Evolutionary conservation across 2,888 invertebrate genomes (phyloP).

Genomic region (Dysmachus trigonus): DNA sequence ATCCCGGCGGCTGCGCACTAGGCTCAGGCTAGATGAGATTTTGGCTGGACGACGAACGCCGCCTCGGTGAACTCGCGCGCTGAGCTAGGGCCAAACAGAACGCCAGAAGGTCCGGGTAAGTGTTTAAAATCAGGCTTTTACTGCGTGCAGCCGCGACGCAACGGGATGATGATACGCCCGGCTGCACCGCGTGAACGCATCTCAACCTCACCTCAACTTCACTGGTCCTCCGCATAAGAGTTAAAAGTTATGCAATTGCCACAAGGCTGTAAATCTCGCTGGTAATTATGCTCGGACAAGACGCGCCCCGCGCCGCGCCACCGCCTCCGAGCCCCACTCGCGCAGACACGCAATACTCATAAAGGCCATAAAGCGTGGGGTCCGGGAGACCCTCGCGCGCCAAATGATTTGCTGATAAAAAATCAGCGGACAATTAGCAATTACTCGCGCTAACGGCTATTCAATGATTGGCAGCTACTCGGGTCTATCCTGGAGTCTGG

Average conservation of each 20-base stretch:
- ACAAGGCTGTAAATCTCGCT: constrained; percentile 35
- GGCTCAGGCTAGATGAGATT: constrained; percentile 33
- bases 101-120: background rate
- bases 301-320: background rate
- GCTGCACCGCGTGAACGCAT: background rate
- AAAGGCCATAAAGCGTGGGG: background rate
- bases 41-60: background rate
- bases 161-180: background rate
- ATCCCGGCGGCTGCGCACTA: background rate
- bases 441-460: background rate
- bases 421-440: background rate
- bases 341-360: background rate
- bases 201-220: background rate
- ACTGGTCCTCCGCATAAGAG: background rate
- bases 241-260: constrained; percentile 17
- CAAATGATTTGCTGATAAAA: background rate
- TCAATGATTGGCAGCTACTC: background rate
- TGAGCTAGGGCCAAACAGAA: background rate
- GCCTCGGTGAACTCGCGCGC: background rate
- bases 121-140: constrained; percentile 1
- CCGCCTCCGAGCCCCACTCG: background rate
- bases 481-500: background rate
- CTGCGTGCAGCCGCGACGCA: background rate
- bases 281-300: constrained; percentile 43
- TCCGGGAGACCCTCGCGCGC: background rate